A percentile compares a stretch with the other conserved stretches of the same genome.
phyloP scores from a whole-genome alignment of 1,140 invertebrate species.

The Stegodyphus mimosarum region DNA sequence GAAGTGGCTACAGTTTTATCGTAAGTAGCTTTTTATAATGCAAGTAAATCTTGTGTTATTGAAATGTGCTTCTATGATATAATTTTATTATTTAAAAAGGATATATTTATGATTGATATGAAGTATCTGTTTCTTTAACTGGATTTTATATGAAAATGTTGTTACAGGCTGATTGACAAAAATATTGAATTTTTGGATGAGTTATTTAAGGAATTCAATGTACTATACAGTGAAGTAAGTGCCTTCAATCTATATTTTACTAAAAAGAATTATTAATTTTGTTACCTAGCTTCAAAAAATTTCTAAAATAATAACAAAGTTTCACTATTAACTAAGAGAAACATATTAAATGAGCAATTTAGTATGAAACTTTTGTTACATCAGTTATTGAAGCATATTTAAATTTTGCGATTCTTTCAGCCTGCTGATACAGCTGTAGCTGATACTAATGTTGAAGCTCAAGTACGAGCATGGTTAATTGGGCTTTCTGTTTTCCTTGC shows the following conservation, averaged over 20 bases:
- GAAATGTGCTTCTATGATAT: neutral
- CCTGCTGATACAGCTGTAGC: conserved; percentile 60
- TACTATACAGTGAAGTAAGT: conserved; percentile 69
- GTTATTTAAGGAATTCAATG: conserved; percentile 82
- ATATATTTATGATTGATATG: neutral
- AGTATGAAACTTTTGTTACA: too few species aligned
- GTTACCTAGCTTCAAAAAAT: too few species aligned
- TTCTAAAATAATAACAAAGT: too few species aligned
- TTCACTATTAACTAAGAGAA: too few species aligned
- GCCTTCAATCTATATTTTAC: neutral
- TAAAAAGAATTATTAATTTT: too few species aligned
- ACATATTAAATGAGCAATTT: too few species aligned
- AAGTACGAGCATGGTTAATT: conserved; percentile 78
- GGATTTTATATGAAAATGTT: neutral
- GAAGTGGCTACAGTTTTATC: conserved; percentile 72
- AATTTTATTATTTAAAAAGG: neutral
- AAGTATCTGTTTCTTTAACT: neutral
- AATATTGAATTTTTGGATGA: conserved; percentile 89
- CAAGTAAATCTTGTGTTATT: neutral
- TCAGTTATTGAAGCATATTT: too few species aligned
- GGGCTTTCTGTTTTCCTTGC: conserved; percentile 82
- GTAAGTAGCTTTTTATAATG: conserved; percentile 62
- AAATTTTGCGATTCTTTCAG: conserved; percentile 18
- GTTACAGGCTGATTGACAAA: conserved; percentile 83
- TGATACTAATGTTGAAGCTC: conserved; percentile 66